Conservation (phyloP, 2,113 vertebrate species). For the Platycercus adscitus region DNA sequence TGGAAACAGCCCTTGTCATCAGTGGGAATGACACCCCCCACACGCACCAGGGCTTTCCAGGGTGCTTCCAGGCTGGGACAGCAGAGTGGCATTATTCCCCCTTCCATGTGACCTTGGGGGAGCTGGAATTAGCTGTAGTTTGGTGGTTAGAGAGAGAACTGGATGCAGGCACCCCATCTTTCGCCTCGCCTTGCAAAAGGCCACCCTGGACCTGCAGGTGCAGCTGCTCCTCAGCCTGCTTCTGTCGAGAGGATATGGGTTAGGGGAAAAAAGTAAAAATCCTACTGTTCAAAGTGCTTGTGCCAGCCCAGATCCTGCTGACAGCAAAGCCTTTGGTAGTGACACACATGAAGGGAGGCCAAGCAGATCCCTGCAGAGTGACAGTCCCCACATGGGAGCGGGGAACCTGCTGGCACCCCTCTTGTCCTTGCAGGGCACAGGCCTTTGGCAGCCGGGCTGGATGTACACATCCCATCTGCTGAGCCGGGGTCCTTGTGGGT, state of each 20-base stretch:
- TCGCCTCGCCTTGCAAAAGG: background rate
- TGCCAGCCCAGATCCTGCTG: slow-evolving; percentile 36
- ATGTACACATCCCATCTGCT: accelerated
- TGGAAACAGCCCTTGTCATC: background rate
- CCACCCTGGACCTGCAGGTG: background rate
- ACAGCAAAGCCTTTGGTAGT: background rate
- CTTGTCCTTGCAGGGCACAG: accelerated
- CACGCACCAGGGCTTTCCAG: background rate
- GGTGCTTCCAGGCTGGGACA: background rate
- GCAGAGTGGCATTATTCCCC: background rate
- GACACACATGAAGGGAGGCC: background rate
- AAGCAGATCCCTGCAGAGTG: slow-evolving; percentile 16
- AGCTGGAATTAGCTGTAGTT: background rate
- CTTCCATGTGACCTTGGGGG: accelerated
- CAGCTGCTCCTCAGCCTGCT: slow-evolving; percentile 44
- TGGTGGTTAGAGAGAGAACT: background rate
- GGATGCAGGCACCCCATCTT: background rate
- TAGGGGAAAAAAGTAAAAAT: background rate
- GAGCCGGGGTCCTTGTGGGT: background rate
- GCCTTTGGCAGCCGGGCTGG: background rate
- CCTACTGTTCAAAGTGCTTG: slow-evolving; percentile 29
- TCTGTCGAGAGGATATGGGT: slow-evolving; percentile 52
- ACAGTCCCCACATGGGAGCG: slow-evolving; percentile 41
- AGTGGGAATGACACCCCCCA: background rate
- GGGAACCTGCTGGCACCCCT: slow-evolving; percentile 20